These are phyloP conservation scores for Dermolepida albohirtum DNA, from an alignment of 2,888 invertebrate species.

Conservation along the genomic window DNA sequence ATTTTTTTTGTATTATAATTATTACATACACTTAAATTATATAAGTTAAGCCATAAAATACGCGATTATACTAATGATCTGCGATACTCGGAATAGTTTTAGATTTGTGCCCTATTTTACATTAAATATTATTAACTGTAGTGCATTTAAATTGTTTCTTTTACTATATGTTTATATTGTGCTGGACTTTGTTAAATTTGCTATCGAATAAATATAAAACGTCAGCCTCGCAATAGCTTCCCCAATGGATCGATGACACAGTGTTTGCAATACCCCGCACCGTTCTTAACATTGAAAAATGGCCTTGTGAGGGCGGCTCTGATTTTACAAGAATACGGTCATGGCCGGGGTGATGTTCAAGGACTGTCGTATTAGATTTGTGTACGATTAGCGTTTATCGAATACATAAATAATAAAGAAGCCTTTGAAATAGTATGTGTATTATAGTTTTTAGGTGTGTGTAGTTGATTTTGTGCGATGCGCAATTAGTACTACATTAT, in stretches of 20 bases:
- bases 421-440: not conserved
- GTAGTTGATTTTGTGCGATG: too few species aligned
- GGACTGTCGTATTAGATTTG: conserved; percentile 16
- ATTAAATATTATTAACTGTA: too few species aligned
- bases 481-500: not conserved
- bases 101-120: too few species aligned
- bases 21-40: too few species aligned
- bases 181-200: too few species aligned
- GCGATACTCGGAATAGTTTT: too few species aligned
- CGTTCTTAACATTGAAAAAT: conserved; percentile 17
- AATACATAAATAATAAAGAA: conserved; percentile 22
- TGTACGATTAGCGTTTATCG: conserved; percentile 22
- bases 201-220: not conserved
- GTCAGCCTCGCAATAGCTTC: conserved; percentile 3
- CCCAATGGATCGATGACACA: conserved; percentile 21
- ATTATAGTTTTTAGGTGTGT: too few species aligned
- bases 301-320: conserved; percentile 13
- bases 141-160: too few species aligned
- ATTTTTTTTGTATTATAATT: too few species aligned
- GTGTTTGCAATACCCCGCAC: conserved; percentile 23
- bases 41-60: too few species aligned
- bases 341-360: conserved; percentile 22
- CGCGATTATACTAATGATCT: too few species aligned
- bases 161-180: too few species aligned
- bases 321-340: conserved; percentile 26